Evolutionary conservation across 2,888 invertebrate species (phyloP), one percentile per base, ranked within the genome.

Genomic region (Phyto melanocephala): DNA sequence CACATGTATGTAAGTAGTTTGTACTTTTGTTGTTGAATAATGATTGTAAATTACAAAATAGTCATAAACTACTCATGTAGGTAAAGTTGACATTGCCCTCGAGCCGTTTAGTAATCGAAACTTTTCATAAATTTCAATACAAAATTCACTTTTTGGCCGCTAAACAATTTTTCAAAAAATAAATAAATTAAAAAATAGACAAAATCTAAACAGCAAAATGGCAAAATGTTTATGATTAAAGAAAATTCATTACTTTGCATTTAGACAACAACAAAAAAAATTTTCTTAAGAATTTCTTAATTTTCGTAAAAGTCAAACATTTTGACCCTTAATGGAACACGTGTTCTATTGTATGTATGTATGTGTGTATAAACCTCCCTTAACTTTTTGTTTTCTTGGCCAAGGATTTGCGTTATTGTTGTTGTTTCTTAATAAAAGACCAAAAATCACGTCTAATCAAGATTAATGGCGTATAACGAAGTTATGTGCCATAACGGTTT

Each of bases 371-470:
- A 28, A 54, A 82, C 6, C 56, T 13, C 78, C 81, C 81, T 79
- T 68, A 65, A 60, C 6, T 28, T 28, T 5, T 54, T 68, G 47
- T 13, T 20, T 15, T 65, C 17, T 60, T 52, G n/a, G 37, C 50
- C 62, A 52, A 60, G 52, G 37, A 20, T 54, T 60, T 52, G 28
- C n/a, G 42, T 65, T 62, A 20, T 62, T 60, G 33, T 50, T 42
- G 10, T 45, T 58, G 40, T 71, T 52, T 54, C 5, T 47, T 70
- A 79, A 79, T 79, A 70, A 82, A 79, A 79, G 50, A 82, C 79
- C 87, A 86, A 87, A 90, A 90, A 90, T 91, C 91, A 90, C 89
- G 85, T 88, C 88, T 90, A 90, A 90, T 90, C 90, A 90, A 90
- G 90, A 90, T 90, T 90, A 90, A 90, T 90, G 88, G 90, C 85